These are phyloP conservation scores for Andrena trimmerana DNA, from an alignment of 2,888 invertebrate genomes.

Conservation along the genomic window DNA sequence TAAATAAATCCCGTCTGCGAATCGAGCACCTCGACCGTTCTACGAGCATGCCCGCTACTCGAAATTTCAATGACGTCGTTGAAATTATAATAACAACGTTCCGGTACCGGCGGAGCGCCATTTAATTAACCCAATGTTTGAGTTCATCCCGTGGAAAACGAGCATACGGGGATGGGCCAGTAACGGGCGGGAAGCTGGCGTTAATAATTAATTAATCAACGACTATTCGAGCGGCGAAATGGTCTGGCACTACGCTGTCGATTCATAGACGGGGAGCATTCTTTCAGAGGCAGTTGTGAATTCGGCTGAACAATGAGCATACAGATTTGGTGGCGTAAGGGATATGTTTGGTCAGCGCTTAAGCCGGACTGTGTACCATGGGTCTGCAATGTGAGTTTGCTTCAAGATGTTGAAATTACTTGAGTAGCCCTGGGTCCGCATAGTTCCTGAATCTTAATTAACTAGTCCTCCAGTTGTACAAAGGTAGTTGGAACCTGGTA, in stretches of 20 bases:
- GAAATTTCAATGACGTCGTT: background rate
- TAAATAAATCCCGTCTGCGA: background rate
- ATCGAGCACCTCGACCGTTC: background rate
- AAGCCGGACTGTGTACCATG: background rate
- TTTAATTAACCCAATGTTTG: slow-evolving; percentile 35
- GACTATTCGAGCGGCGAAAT: background rate
- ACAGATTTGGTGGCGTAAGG: background rate
- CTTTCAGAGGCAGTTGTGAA: background rate
- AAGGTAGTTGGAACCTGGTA: too few relatives aligned
- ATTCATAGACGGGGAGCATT: background rate
- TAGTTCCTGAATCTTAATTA: background rate
- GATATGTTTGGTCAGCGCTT: background rate
- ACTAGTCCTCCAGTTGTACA: background rate
- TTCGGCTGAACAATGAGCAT: background rate
- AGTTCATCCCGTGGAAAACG: slow-evolving; percentile 14
- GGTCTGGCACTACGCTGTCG: background rate
- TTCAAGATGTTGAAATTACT: background rate
- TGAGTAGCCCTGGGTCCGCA: background rate
- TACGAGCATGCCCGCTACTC: background rate
- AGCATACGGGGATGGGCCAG: background rate
- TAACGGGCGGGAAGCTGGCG: background rate
- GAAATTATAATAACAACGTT: slow-evolving; percentile 16
- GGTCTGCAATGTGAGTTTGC: background rate
- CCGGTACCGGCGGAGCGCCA: background rate
- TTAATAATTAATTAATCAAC: slow-evolving; percentile 14